Evolutionary conservation across 2,113 vertebrate species (phyloP).

Genomic region (Aythya baeri): DNA sequence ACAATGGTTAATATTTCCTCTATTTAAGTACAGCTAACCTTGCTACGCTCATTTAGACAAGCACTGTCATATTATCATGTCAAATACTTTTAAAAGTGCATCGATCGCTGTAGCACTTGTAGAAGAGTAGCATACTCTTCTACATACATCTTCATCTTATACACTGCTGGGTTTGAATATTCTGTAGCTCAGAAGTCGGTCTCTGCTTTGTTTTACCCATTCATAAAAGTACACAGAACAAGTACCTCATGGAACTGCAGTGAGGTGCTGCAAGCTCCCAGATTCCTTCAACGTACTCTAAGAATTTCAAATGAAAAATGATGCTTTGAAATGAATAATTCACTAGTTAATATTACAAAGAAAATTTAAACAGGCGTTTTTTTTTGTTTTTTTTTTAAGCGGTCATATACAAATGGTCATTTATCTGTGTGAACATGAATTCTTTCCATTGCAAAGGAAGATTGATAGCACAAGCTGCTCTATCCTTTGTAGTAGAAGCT

Average conservation of each 20-base stretch:
- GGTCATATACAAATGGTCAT: neutral
- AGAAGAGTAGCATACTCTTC: neutral
- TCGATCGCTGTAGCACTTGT: neutral
- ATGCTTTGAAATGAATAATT: neutral
- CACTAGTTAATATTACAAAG: neutral
- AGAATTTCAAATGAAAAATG: neutral
- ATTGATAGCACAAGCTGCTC: neutral
- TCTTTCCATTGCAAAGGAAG: neutral
- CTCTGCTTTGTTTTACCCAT: neutral
- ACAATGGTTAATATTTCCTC: neutral
- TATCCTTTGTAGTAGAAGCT: neutral
- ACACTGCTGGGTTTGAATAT: neutral
- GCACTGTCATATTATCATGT: fast-evolving
- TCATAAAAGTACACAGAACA: neutral
- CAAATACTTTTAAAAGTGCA: neutral
- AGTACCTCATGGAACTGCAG: neutral
- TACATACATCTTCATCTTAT: neutral
- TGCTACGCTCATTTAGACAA: neutral
- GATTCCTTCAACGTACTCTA: neutral
- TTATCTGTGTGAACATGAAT: neutral
- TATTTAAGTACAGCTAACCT: neutral
- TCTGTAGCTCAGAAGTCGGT: neutral
- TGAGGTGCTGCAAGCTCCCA: neutral
- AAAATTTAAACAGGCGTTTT: neutral
- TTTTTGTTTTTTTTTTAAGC: neutral